A percentile compares a stretch with the other conserved stretches of the same genome.
Conservation (phyloP, 2,113 vertebrate species). For the Melanocharis versteri region DNA sequence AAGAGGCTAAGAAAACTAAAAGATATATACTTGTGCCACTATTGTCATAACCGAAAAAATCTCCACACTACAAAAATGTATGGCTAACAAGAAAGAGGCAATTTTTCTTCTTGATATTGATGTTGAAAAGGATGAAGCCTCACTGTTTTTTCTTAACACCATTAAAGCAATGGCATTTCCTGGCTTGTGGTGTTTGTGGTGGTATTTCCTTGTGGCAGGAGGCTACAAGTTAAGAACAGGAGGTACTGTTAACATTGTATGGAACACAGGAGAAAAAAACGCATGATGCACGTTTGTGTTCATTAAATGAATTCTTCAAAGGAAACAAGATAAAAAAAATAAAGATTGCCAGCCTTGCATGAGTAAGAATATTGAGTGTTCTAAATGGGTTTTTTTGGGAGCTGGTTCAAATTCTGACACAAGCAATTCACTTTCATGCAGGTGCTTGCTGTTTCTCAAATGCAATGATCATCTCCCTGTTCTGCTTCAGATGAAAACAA, state of each 20-base stretch:
- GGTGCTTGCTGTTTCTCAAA: background rate
- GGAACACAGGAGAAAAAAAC: background rate
- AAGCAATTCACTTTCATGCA: background rate
- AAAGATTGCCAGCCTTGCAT: background rate
- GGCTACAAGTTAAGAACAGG: background rate
- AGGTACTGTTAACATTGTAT: background rate
- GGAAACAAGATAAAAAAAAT: background rate
- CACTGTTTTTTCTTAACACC: background rate
- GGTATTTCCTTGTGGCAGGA: background rate
- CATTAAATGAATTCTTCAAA: background rate
- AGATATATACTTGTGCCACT: background rate
- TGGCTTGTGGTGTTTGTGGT: background rate
- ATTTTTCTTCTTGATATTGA: background rate
- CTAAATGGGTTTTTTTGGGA: background rate
- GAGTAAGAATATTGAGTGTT: background rate
- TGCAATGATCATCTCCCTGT: background rate
- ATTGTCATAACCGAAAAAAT: background rate
- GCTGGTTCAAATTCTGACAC: background rate
- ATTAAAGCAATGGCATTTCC: background rate
- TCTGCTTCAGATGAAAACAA: background rate
- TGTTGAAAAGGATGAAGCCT: background rate
- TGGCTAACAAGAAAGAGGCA: background rate
- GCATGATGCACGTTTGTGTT: background rate
- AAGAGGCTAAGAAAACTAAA: background rate
- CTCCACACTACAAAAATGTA: background rate